These are phyloP conservation scores for Tricholauxania praeusta DNA, from an alignment of 2,888 invertebrate genomes.

Conservation along the genomic window DNA sequence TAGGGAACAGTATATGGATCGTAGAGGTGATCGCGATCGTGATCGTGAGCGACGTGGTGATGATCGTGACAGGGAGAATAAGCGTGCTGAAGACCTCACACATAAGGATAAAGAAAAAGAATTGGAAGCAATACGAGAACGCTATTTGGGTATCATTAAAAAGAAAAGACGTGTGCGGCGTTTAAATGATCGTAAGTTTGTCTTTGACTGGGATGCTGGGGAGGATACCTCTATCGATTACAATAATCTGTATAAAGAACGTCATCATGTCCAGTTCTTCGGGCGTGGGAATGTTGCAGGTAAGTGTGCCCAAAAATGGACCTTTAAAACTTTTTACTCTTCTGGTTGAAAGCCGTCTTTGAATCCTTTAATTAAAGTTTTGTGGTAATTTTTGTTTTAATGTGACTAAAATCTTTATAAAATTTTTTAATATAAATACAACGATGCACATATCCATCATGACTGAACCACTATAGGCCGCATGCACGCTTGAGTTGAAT, in stretches of 20 bases:
- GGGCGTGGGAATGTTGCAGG: slow-evolving; percentile 95
- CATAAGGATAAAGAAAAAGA: slow-evolving; percentile 92
- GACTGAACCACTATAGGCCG: too few species aligned
- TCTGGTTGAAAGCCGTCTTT: too few species aligned
- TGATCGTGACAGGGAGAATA: slow-evolving; percentile 68
- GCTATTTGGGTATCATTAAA: slow-evolving; percentile 93
- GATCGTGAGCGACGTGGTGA: slow-evolving; percentile 46
- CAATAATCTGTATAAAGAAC: slow-evolving; percentile 95
- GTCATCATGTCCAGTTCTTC: slow-evolving; percentile 97
- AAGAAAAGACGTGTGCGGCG: slow-evolving; percentile 92
- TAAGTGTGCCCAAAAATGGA: neutral
- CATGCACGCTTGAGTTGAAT: too few species aligned
- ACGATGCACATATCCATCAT: too few species aligned
- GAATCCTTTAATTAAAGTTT: too few species aligned
- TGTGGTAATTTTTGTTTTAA: too few species aligned
- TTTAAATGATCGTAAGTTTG: slow-evolving; percentile 98
- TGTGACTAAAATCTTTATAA: too few species aligned
- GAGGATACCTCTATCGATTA: slow-evolving; percentile 99
- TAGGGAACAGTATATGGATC: slow-evolving; percentile 48
- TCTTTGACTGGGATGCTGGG: slow-evolving; percentile 99
- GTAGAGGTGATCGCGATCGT: slow-evolving; percentile 63
- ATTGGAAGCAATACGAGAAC: slow-evolving; percentile 93
- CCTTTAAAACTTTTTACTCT: too few species aligned
- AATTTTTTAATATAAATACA: too few species aligned
- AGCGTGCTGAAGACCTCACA: slow-evolving; percentile 63